phyloP scores from a whole-genome alignment of 2,113 vertebrate species.

The Zosterops japonicus region DNA sequence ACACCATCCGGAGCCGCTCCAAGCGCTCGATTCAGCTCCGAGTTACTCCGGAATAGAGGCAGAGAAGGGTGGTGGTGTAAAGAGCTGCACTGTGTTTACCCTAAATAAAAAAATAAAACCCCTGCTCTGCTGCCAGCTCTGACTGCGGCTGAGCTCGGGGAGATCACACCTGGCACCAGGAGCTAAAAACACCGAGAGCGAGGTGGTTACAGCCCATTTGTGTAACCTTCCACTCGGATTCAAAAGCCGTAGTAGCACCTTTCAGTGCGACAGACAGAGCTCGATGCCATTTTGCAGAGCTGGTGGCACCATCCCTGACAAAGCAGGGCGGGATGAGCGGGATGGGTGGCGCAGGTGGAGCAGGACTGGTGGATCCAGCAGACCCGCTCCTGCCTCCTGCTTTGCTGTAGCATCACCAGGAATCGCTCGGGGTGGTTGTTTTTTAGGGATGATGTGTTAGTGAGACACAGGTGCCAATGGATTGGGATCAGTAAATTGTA shows the following conservation, averaged over 20 bases:
- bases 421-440: neutral
- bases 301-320: neutral
- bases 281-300: neutral
- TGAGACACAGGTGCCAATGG: neutral
- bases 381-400: neutral
- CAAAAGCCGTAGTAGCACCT: neutral
- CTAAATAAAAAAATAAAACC: neutral
- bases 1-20: neutral
- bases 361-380: neutral
- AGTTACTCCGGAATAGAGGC: fast-evolving
- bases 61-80: fast-evolving
- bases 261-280: neutral
- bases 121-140: neutral
- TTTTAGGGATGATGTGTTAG: neutral
- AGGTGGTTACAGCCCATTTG: neutral
- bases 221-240: neutral
- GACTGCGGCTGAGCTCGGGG: neutral
- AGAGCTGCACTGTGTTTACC: neutral
- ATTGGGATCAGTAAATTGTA: neutral
- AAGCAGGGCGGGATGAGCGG: neutral
- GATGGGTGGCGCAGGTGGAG: neutral
- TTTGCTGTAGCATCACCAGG: neutral
- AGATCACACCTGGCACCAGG: fast-evolving
- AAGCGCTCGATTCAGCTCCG: neutral
- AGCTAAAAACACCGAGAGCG: fast-evolving